A percentile compares a stretch with the other conserved stretches of the same genome.
Conservation (phyloP, 2,888 invertebrate species). For the Andrena hattorfiana region DNA sequence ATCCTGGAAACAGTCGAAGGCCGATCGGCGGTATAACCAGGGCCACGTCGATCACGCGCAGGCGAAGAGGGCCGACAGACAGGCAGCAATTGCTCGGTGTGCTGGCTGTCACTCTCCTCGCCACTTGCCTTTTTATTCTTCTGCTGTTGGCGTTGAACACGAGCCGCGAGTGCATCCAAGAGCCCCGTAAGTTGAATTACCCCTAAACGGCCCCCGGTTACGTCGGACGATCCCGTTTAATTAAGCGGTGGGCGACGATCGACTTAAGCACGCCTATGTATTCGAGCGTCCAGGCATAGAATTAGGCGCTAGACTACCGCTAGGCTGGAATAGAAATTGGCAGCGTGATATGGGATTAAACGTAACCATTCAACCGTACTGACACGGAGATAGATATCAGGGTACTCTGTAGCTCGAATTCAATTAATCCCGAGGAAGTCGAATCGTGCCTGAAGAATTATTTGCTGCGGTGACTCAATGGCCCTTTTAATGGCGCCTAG, state of each 20-base stretch:
- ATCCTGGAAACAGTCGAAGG: constrained; percentile 68
- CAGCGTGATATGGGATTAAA: neutral
- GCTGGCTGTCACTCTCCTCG: constrained; percentile 78
- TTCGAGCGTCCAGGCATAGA: neutral
- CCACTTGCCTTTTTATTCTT: constrained; percentile 77
- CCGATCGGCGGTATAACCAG: constrained; percentile 74
- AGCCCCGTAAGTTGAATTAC: constrained; percentile 76
- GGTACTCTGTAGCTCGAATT: neutral
- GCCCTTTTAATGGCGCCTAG: neutral
- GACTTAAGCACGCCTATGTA: neutral
- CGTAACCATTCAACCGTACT: neutral
- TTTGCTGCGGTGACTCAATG: neutral
- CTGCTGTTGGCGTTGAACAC: constrained; percentile 78
- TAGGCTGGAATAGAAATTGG: neutral
- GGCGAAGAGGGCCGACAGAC: constrained; percentile 73
- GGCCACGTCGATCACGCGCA: constrained; percentile 76
- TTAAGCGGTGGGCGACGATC: constrained; percentile 13
- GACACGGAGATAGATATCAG: neutral
- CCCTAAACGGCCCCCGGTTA: constrained; percentile 13
- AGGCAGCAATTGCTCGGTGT: constrained; percentile 78
- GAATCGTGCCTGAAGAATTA: neutral
- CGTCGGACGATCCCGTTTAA: constrained; percentile 24
- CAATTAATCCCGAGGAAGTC: neutral
- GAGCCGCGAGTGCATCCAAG: constrained; percentile 74
- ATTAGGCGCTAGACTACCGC: neutral